Percentiles rank a stretch among this genome's conserved stretches.
Evolutionary conservation across 2,113 vertebrate species (phyloP).

Genomic region (Drymodes brunneopygia): DNA sequence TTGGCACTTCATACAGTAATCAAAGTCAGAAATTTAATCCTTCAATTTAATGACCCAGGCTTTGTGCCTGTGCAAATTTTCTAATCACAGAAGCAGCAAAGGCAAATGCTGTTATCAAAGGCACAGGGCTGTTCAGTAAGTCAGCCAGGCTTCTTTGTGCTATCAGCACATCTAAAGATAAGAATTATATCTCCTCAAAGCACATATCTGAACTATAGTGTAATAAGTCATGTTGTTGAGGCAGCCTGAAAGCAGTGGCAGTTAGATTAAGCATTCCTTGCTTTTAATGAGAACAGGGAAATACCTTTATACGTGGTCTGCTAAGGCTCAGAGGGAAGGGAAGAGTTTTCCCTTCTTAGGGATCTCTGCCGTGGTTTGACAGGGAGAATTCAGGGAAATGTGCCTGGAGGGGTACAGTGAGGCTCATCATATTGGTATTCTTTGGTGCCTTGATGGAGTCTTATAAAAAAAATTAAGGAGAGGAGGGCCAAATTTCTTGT

Average conservation of each 20-base stretch:
- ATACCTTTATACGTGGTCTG: background rate
- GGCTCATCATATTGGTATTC: background rate
- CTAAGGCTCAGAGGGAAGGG: background rate
- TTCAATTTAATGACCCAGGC: background rate
- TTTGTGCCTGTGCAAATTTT: conserved; percentile 31
- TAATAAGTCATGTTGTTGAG: background rate
- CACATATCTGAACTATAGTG: background rate
- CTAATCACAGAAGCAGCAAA: background rate
- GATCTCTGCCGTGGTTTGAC: background rate
- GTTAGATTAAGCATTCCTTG: background rate
- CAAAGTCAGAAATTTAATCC: background rate
- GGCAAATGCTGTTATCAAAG: conserved; percentile 6
- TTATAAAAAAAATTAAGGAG: background rate
- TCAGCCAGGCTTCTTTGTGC: background rate
- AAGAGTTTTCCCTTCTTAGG: background rate
- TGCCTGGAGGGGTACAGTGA: background rate
- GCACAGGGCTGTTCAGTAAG: background rate
- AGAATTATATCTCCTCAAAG: conserved; percentile 17
- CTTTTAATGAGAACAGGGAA: background rate
- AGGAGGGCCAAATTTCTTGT: background rate
- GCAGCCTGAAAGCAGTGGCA: conserved; percentile 4
- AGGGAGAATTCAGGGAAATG: background rate
- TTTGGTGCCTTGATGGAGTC: background rate
- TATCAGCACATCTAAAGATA: conserved; percentile 54
- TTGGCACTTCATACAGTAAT: background rate